Conservation (phyloP, 2,113 vertebrate species). For the Elaphurus davidianus region DNA sequence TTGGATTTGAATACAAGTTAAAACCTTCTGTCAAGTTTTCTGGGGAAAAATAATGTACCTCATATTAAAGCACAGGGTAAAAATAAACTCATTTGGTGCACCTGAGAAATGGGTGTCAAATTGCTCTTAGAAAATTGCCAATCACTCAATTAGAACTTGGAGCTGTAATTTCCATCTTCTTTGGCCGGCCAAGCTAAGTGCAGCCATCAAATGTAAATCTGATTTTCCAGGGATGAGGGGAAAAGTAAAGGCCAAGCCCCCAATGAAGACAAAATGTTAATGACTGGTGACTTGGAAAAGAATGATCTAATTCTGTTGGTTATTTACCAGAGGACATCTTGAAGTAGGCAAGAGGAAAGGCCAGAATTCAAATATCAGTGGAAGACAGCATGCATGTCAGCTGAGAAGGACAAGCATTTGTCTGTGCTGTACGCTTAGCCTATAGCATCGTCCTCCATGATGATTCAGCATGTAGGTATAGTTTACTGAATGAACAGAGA, state of each 20-base stretch:
- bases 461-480: accelerated
- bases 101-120: background rate
- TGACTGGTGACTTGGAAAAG: background rate
- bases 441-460: accelerated
- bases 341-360: background rate
- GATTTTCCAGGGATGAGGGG: background rate
- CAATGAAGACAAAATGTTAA: background rate
- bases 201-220: background rate
- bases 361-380: background rate
- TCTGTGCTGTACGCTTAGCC: background rate
- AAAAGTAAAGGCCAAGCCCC: background rate
- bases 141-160: background rate
- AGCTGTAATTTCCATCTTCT: background rate
- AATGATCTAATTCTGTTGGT: background rate
- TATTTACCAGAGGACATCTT: background rate
- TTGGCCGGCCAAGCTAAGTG: background rate
- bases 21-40: background rate
- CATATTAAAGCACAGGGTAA: background rate
- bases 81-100: background rate
- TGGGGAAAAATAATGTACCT: background rate
- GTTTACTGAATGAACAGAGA: background rate
- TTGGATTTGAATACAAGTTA: background rate
- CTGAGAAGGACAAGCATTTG: background rate
- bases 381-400: background rate
- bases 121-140: background rate